These are phyloP conservation scores for Apis florea DNA, from an alignment of 1,140 invertebrate genomes.

Conservation along the genomic window DNA sequence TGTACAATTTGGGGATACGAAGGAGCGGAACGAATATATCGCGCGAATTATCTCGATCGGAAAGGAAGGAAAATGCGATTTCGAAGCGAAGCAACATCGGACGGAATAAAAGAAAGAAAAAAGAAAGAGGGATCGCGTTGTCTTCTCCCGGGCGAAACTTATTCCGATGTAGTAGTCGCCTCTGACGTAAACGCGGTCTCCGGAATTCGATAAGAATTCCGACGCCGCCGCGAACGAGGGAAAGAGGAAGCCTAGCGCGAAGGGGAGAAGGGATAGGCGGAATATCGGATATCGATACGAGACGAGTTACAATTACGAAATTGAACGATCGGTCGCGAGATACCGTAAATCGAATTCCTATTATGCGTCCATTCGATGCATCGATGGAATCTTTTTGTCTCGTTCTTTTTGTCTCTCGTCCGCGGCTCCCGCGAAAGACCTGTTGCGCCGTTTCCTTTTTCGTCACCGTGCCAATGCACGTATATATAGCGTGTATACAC, in stretches of 20 bases:
- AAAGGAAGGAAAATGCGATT: too few species aligned
- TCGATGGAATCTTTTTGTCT: background rate
- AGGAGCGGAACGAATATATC: too few species aligned
- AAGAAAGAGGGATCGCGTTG: background rate
- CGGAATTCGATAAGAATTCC: constrained; percentile 73
- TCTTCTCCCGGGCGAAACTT: constrained; percentile 59
- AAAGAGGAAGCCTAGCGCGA: constrained; percentile 41
- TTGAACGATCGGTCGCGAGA: constrained; percentile 7
- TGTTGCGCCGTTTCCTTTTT: constrained; percentile 31
- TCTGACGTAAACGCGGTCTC: constrained; percentile 71
- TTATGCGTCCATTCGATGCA: background rate
- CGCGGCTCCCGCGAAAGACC: constrained; percentile 1
- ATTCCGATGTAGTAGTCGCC: constrained; percentile 41
- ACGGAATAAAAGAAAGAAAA: background rate
- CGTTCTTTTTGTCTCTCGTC: too few species aligned
- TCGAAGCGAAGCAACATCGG: constrained; percentile 20
- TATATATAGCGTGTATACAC: background rate
- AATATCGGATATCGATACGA: background rate
- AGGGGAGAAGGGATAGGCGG: background rate
- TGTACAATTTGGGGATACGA: too few species aligned
- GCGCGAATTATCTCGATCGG: too few species aligned
- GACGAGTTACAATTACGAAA: constrained; percentile 53
- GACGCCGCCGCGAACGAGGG: constrained; percentile 65
- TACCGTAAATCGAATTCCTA: background rate
- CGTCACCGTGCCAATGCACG: background rate